These are phyloP conservation scores for Chelonus formosanus DNA, from an alignment of 2,888 invertebrate genomes.

Conservation along the genomic window DNA sequence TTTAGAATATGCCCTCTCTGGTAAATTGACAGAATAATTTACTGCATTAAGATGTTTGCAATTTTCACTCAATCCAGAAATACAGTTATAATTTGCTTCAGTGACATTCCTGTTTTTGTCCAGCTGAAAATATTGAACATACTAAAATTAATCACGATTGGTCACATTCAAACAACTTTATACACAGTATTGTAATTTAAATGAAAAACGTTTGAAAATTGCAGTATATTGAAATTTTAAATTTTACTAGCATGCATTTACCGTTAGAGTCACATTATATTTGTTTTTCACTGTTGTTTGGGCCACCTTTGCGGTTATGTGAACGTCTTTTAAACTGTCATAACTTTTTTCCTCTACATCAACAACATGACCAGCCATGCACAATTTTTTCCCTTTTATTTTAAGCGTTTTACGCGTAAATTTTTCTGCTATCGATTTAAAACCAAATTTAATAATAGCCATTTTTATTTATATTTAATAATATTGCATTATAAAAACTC, in stretches of 20 bases:
- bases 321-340: not conserved
- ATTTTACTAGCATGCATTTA: too few species aligned
- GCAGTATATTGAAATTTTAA: not conserved
- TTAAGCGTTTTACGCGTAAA: too few species aligned
- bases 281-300: not conserved
- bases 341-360: not conserved
- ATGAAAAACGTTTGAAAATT: not conserved
- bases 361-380: not conserved
- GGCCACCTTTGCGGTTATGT: not conserved
- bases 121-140: not conserved
- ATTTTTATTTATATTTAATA: too few species aligned
- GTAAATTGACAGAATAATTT: not conserved
- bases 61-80: not conserved
- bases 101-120: not conserved
- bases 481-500: too few species aligned
- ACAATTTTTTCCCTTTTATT: not conserved
- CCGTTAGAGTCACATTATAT: too few species aligned
- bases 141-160: not conserved
- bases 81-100: not conserved
- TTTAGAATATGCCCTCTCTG: not conserved
- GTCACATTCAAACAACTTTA: too few species aligned
- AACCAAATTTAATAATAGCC: too few species aligned
- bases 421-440: too few species aligned
- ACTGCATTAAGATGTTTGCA: constrained; percentile 4
- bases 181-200: not conserved